Evolutionary conservation across 2,113 vertebrate genomes (phyloP).

Genomic region (Plecotus auritus): DNA sequence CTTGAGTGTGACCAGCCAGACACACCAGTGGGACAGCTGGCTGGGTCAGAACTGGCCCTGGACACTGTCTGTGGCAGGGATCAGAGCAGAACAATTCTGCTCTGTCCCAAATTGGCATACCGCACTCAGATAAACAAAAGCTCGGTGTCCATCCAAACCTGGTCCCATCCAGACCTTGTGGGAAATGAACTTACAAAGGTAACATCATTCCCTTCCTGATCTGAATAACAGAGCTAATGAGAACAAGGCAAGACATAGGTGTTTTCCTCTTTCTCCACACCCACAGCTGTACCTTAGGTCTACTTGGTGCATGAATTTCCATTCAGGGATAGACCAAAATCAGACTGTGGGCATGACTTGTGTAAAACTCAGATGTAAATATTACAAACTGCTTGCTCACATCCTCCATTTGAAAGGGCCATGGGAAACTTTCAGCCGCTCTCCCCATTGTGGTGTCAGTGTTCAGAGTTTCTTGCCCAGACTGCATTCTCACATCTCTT

Average conservation of each 20-base stretch:
- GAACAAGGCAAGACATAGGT: neutral
- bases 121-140: neutral
- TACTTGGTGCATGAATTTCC: neutral
- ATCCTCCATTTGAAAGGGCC: neutral
- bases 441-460: too few relatives aligned
- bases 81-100: neutral
- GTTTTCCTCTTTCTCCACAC: neutral
- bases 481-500: neutral
- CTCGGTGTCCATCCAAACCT: neutral
- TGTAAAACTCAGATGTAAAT: neutral
- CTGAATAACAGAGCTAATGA: neutral
- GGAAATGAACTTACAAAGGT: neutral
- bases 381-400: neutral
- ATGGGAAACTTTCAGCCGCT: neutral
- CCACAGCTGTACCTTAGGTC: neutral
- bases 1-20: neutral
- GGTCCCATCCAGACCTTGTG: neutral
- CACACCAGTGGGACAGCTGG: neutral
- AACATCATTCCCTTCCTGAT: neutral
- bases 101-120: neutral
- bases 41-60: neutral
- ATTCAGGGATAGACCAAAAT: neutral
- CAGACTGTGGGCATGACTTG: neutral
- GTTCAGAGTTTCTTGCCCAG: neutral
- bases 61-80: neutral